Evolutionary conservation across 2,797 vertebrate species (phyloP).

Genomic region (Cuniculus paca): DNA sequence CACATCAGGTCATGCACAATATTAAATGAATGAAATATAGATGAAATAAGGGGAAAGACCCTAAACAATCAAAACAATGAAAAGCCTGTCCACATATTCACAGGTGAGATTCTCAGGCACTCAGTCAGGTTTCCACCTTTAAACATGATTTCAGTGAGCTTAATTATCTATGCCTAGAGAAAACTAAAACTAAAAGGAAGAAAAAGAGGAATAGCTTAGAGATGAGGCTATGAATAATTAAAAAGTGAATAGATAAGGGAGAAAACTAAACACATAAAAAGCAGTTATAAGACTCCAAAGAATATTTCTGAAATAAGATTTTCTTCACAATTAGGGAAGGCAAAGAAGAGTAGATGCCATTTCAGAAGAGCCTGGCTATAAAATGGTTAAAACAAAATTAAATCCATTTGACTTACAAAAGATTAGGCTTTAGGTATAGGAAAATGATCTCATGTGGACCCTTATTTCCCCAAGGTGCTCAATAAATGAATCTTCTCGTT

Average conservation of each 20-base stretch:
- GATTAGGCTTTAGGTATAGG: conserved; percentile 48
- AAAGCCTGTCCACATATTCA: background rate
- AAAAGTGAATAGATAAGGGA: background rate
- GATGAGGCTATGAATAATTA: background rate
- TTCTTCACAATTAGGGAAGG: conserved; percentile 7
- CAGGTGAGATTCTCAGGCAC: background rate
- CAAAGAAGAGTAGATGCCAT: background rate
- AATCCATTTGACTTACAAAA: conserved; percentile 66
- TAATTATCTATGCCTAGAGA: background rate
- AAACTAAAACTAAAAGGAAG: background rate
- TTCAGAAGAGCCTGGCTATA: background rate
- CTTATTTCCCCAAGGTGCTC: conserved; percentile 55
- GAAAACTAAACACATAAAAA: background rate
- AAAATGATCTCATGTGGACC: conserved; percentile 62
- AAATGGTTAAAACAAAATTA: conserved; percentile 69
- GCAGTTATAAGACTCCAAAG: background rate
- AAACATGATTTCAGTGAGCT: background rate
- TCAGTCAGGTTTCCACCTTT: background rate
- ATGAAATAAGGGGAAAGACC: background rate
- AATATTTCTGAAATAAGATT: background rate
- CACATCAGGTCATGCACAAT: background rate
- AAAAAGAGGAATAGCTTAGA: background rate
- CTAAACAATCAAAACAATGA: background rate
- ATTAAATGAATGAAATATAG: background rate
- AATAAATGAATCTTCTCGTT: conserved; percentile 70